phyloP scores from a whole-genome alignment of 1,140 invertebrate genomes.

The Drosophila grimshawi region DNA sequence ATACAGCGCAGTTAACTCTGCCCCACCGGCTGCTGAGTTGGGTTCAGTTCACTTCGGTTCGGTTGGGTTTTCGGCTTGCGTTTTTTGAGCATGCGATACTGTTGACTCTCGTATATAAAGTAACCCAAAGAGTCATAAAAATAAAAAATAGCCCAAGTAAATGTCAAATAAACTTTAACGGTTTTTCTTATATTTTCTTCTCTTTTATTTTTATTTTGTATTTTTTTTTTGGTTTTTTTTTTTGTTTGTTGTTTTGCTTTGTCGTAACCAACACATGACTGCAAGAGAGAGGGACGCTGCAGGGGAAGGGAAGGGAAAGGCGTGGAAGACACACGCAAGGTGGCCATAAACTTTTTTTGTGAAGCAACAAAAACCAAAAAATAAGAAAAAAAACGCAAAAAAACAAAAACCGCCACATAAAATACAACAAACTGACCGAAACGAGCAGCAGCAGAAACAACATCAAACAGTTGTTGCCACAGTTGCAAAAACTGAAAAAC shows the following conservation, averaged over 20 bases:
- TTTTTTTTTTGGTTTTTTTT: slow-evolving; percentile 23
- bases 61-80: not conserved
- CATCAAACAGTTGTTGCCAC: slow-evolving; percentile 36
- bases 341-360: slow-evolving; percentile 64
- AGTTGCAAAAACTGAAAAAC: slow-evolving; percentile 61
- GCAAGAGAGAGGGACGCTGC: not conserved
- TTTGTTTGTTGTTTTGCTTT: slow-evolving; percentile 30
- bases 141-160: slow-evolving; percentile 83
- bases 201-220: not conserved
- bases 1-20: not conserved
- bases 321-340: slow-evolving; percentile 36
- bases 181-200: slow-evolving; percentile 61
- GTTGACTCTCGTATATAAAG: slow-evolving; percentile 41
- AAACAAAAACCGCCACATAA: slow-evolving; percentile 61
- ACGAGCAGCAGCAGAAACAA: slow-evolving; percentile 43
- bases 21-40: slow-evolving; percentile 4
- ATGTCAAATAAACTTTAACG: slow-evolving; percentile 84
- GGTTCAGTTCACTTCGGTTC: slow-evolving; percentile 7
- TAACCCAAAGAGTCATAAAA: slow-evolving; percentile 76
- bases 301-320: not conserved
- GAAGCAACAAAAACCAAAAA: slow-evolving; percentile 21
- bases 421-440: slow-evolving; percentile 67
- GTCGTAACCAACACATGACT: slow-evolving; percentile 14
- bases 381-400: slow-evolving; percentile 49
- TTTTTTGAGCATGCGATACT: slow-evolving; percentile 4